Evolutionary conservation across 2,888 invertebrate genomes (phyloP), one percentile per base, ranked within the genome.

Genomic region (Chalcosyrphus nemorum): DNA sequence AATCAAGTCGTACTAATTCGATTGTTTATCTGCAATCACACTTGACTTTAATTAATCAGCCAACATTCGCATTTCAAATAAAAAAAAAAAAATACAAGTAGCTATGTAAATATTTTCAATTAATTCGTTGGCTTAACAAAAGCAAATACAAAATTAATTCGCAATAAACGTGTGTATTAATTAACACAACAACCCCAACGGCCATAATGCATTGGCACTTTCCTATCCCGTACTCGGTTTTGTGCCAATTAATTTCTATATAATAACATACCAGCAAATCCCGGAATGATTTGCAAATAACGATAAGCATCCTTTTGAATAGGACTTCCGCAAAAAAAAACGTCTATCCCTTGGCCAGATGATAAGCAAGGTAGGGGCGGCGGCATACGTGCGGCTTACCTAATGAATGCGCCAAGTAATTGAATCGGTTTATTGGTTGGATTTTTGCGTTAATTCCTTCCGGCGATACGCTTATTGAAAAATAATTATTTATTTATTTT

Each of bases 51-150:
- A 59, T 59, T 71, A 71, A 71, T 54, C 38, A 70, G 11, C 29
- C 21, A 41, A 27, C 11, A 71, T 41, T 29, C 19, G 24, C 27
- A 32, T 38, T 6, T 13, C 6, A 71, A 13, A 50, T 29, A n/a
- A n/a, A n/a, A n/a, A n/a, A n/a, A n/a, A n/a, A n/a, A n/a, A n/a
- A n/a, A n/a, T n/a, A n/a, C n/a, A n/a, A n/a, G n/a, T n/a, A n/a
- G n/a, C n/a, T n/a, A 43, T 17, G 19, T 38, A 57, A 59, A 71
- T 52, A 56, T 71, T 57, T 78, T 65, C 63, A 56, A 63, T 78
- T 71, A 63, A 71, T 71, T 57, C 47, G 24, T 70, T 63, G 70
- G 35, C 6, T 56, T 50, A 13, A 47, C 61, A 41, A 41, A 29
- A 11, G n/a, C 54, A 43, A 54, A 54, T 19, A 54, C 41, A 13